Conservation (phyloP, 2,888 invertebrate genomes). For the Koerneria pararmatus region DNA sequence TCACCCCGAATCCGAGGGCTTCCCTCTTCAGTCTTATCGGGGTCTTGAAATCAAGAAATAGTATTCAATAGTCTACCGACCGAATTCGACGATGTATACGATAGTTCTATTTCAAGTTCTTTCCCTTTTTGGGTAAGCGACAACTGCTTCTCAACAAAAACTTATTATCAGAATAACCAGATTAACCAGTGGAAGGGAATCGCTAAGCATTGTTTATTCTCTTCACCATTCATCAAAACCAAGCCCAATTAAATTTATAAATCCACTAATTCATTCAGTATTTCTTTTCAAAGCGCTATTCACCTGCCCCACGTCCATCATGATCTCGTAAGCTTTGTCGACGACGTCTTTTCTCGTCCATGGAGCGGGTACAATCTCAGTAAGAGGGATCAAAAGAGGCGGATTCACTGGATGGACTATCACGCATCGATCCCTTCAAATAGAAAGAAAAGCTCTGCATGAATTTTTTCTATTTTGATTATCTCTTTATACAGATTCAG, state of each 20-base stretch:
- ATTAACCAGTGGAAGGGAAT: background rate
- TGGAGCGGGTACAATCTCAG: constrained; percentile 88
- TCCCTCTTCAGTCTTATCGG: constrained; percentile 82
- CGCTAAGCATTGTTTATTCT: background rate
- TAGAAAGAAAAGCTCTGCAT: background rate
- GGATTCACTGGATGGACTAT: constrained; percentile 72
- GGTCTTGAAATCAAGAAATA: constrained; percentile 62
- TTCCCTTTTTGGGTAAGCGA: constrained; percentile 58
- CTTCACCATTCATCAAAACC: background rate
- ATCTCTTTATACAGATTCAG: background rate
- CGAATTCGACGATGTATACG: background rate
- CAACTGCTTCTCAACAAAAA: constrained; percentile 34
- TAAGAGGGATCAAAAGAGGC: constrained; percentile 88
- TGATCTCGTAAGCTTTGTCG: constrained; percentile 72
- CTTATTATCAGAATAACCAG: background rate
- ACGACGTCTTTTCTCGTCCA: constrained; percentile 81
- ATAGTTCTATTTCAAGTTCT: constrained; percentile 2
- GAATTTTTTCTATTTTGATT: no score
- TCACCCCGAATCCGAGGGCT: constrained; percentile 85
- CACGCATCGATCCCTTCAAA: constrained; percentile 54
- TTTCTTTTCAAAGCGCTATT: background rate
- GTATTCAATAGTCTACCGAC: background rate
- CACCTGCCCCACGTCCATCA: constrained; percentile 81
- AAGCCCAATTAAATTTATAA: background rate
- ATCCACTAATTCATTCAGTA: background rate